phyloP scores from a whole-genome alignment of 2,113 vertebrate species.

The Xiphorhynchus elegans region DNA sequence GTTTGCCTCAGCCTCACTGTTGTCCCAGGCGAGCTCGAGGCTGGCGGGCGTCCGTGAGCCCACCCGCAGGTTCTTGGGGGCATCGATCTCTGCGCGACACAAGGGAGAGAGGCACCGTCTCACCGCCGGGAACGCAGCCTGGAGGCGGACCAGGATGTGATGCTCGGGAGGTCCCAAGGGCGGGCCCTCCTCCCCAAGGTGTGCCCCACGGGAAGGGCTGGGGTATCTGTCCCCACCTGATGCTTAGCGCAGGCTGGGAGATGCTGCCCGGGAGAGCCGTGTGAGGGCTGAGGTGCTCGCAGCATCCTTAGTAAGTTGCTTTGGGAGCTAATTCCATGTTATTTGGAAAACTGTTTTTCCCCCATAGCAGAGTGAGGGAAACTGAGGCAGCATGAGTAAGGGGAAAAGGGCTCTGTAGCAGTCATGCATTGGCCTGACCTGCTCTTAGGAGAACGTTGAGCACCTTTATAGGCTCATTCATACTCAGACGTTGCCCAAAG shows the following conservation, averaged over 20 bases:
- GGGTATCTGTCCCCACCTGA: neutral
- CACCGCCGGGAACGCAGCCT: accelerated
- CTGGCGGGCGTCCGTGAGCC: conserved; percentile 82
- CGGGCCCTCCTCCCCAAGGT: accelerated
- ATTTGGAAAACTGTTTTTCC: neutral
- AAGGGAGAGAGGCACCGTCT: conserved; percentile 68
- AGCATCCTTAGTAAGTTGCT: neutral
- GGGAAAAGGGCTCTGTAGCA: neutral
- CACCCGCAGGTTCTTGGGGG: conserved; percentile 91
- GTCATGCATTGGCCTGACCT: neutral
- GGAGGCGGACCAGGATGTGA: neutral
- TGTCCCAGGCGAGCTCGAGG: conserved; percentile 94
- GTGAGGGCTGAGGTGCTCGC: neutral
- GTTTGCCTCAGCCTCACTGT: conserved; percentile 92
- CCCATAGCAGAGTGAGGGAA: neutral
- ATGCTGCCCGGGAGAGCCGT: accelerated
- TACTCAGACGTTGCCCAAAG: neutral
- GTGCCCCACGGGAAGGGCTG: neutral
- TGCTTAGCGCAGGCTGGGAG: neutral
- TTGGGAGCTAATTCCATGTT: neutral
- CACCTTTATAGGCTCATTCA: neutral
- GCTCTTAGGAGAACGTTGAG: neutral
- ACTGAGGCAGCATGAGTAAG: neutral
- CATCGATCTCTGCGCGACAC: conserved; percentile 90
- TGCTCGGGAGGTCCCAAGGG: accelerated